Base-by-base conservation (phyloP, 2,113 vertebrate species). In the Erinaceus europaeus region DNA sequence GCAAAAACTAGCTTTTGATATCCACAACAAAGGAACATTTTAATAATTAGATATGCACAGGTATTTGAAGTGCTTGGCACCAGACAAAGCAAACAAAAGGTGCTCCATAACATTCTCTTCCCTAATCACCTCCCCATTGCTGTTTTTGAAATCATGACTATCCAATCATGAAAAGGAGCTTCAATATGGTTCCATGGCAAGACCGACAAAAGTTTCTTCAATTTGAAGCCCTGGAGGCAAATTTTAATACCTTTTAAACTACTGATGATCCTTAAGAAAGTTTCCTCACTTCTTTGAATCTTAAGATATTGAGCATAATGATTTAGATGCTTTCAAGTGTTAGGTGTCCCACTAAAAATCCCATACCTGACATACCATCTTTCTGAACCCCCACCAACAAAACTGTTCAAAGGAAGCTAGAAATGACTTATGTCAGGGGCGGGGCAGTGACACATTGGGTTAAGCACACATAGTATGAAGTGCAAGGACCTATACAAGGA, bases 1-100 rank as follows among this genome's bases (percentile, higher is more conserved):
- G 48, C 6, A 78, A 93, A 91, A 82, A 44, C 12, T 81, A 71
- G 13, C 3, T 84, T 89, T 92, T 71, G 77, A 52, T 90, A 42
- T 4, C 9, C n/a, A 62, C 36, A 77, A 86, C 59, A 71, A 91
- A 88, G 12, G 17, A 62, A 50, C 23, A 89, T 48, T 68, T 75
- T 57, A 86, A 89, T 34, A 90, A 89, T 86, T 62, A 86, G 25
- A 71, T 69, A 78, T 55, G 10, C 1, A 80, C 23, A 44, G 25
- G 15, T 74, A 44, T 69, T 50, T 40, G 20, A 86, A 77, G 29
- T 57, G 61, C 8, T 36, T 68, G 34, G 61, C 14, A 69, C 11
- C 34, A 73, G 38, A 9, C 38, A 73, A 88, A 34, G 29, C 23
- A 86, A 32, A 84, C 29, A 75, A 80, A 69, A 86, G 25, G 29